Evolutionary conservation across 2,888 invertebrate species (phyloP), one percentile per base, ranked within the genome.

Genomic region (Agrotis exclamationis): DNA sequence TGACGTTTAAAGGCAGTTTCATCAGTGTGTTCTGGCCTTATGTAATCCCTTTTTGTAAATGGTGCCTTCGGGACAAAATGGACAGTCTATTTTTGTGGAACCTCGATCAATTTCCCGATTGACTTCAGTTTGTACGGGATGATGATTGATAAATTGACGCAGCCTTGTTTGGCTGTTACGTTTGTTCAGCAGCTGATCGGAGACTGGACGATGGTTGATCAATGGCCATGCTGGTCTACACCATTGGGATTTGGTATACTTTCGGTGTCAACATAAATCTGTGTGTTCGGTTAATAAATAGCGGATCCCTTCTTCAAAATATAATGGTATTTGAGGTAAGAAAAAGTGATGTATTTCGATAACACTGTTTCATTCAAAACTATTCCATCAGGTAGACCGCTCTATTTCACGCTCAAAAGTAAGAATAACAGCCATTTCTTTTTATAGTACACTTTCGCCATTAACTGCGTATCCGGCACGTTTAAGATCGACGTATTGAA

Each of bases 401-500:
- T 45, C 16, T 11, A 68, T 64, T 44, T 64, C 76, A 48, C 64
- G 45, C 70, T 64, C 16, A 16, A 62, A 62, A 53, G 53, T 33
- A 54, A 72, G 64, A 72, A 56, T 48, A 45, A 69, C 45, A 58
- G 53, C 57, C 7, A 71, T 78, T 78, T 75, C 63, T 79, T 79
- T 79, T 80, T 70, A 80, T 68, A 76, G 63, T 71, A 71, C 67
- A 76, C 72, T 79, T 76, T 79, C 63, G 67, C 76, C 65, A 79
- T 79, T 75, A 76, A 72, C 64, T 78, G 48, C 68, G 80, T 72
- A 79, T 76, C 72, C 79, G 80, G 75, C 81, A 84, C 78, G 74
- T 84, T 83, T 79, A 74, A 77, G 81, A 80, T 80, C 79, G 85
- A 75, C 86, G 85, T 80, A 83, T 76, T 76, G 77, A 33, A 83